Evolutionary conservation across 2,797 vertebrate genomes (phyloP).

Genomic region (Microctenopoma lineatum): DNA sequence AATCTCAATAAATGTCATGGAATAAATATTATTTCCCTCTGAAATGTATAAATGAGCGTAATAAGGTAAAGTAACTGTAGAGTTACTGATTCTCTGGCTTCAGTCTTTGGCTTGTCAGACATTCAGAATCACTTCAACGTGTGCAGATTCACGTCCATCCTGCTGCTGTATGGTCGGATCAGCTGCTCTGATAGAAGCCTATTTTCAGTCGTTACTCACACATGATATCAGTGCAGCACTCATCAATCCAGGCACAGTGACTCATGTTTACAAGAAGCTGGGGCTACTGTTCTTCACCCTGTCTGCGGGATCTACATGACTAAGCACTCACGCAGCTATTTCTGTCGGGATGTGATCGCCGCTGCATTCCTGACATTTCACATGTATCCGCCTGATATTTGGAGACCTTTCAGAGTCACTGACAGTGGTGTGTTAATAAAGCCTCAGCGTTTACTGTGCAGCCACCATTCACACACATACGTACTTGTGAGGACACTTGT

Average conservation of each 20-base stretch:
- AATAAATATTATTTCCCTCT: no score
- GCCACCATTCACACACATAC: slow-evolving; percentile 1
- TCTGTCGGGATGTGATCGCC: slow-evolving; percentile 34
- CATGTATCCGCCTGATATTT: slow-evolving; percentile 44
- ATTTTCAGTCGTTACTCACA: slow-evolving; percentile 41
- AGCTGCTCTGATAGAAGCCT: slow-evolving; percentile 36
- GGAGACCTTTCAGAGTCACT: slow-evolving; percentile 53
- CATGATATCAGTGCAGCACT: slow-evolving; percentile 46
- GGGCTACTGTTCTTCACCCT: slow-evolving; percentile 21
- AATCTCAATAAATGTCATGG: no score
- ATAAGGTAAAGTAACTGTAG: no score
- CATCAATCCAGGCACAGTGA: slow-evolving; percentile 50
- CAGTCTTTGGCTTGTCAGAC: no score
- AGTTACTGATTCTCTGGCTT: no score
- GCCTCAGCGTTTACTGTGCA: not conserved
- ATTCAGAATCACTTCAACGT: no score
- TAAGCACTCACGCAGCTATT: slow-evolving; percentile 51
- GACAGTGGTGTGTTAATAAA: slow-evolving; percentile 44
- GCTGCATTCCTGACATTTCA: slow-evolving; percentile 52
- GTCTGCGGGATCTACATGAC: slow-evolving; percentile 39
- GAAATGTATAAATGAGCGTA: no score
- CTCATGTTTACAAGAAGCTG: slow-evolving; percentile 58
- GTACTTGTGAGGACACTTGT: not conserved
- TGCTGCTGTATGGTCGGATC: slow-evolving; percentile 3
- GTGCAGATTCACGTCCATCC: not conserved